Evolutionary conservation across 92 coral and sea anemone species (phyloP), one percentile per base, ranked within the genome.

Genomic region (Chrysogorgia sp.): DNA sequence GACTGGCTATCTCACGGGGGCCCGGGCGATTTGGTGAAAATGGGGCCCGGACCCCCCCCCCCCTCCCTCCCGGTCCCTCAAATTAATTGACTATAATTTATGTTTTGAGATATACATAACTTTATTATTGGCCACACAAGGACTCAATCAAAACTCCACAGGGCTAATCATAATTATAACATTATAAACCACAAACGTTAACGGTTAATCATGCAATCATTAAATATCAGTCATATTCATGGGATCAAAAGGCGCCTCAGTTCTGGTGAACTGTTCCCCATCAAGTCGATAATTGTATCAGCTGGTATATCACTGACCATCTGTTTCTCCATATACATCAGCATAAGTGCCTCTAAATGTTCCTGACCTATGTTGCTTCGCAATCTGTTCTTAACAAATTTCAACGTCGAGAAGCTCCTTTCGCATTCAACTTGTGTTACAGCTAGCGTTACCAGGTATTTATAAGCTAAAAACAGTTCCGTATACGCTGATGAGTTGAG

Each of bases 261-360:
- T 32, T 61, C 35, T 21, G 34, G 34, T 4, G 40, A 61, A 61
- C 68, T 61, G 68, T 61, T 61, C 15, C 68, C 68, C 35, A 61
- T 8, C 68, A 61, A 25, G 68, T 61, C 68, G 21, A 61, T 61
- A 61, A 61, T 61, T 21, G 68, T 61, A 61, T 61, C 68, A 61
- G 68, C 68, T 61, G 68, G 68, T 61, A 61, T 61, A 61, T 25
- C 68, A 61, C 68, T 61, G 34, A 25, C 68, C 21, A 61, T 28
- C 35, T 61, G 68, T 64, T 64, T 64, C 48, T 64, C 71, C 71
- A 64, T 34, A 34, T 32, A 64, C 45, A 64, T 64, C 12, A 64
- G 48, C 71, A 32, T 64, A 13, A 64, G 71, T 15, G 71, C 76
- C 56, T 69, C 22, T 29, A 63, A n/a, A 31, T 67, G 29, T 67